Conservation (phyloP, 2,888 invertebrate species). For the Eupithecia pulchellata region DNA sequence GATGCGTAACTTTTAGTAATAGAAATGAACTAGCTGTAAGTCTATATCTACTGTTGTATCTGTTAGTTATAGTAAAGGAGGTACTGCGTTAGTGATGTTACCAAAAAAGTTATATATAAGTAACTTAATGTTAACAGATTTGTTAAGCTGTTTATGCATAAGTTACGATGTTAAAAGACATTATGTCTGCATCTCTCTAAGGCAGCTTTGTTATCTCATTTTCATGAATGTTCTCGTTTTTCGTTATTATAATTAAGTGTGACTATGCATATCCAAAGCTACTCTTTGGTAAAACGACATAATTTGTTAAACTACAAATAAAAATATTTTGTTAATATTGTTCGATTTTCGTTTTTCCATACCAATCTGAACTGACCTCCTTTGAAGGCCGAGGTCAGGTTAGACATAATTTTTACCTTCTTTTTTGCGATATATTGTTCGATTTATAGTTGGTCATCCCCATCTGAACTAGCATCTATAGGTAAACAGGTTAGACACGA, state of each 20-base stretch:
- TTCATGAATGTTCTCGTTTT: not conserved
- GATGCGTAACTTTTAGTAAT: not conserved
- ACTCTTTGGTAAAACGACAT: not conserved
- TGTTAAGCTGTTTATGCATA: not conserved
- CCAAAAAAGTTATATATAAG: not conserved
- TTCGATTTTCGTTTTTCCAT: not conserved
- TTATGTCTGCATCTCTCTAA: not conserved
- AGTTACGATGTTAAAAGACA: not conserved
- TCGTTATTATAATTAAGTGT: not conserved
- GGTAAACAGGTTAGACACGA: too few species aligned
- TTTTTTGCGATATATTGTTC: too few species aligned
- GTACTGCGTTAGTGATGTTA: not conserved
- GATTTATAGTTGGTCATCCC: too few species aligned
- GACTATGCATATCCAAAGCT: not conserved
- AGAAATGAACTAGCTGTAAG: not conserved
- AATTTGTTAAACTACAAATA: not conserved
- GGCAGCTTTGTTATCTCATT: not conserved
- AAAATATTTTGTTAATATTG: not conserved
- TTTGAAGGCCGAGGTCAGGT: too few species aligned
- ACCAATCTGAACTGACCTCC: not conserved
- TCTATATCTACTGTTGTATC: not conserved
- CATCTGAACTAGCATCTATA: too few species aligned
- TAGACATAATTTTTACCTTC: too few species aligned
- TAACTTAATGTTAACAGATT: not conserved
- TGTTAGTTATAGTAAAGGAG: not conserved